phyloP scores from a whole-genome alignment of 2,113 vertebrate species.

The Rattus rattus region DNA sequence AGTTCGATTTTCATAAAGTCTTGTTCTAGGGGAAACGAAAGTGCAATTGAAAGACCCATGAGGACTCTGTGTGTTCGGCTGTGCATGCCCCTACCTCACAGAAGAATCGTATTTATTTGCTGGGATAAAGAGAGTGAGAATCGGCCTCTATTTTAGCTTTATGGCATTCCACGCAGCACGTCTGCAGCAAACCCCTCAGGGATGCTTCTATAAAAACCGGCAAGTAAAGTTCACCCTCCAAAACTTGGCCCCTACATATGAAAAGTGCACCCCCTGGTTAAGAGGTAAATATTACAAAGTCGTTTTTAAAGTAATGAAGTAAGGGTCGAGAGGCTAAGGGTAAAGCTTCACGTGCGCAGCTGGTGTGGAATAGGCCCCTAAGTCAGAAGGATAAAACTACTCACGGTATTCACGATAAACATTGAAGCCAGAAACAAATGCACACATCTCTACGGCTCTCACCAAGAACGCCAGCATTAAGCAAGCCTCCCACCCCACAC shows the following conservation, averaged over 20 bases:
- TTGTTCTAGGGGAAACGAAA: not conserved
- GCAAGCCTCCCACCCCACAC: not conserved
- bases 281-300: not conserved
- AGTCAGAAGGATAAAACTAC: not conserved
- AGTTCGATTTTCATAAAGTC: slow-evolving; percentile 42
- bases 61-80: not conserved
- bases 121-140: not conserved
- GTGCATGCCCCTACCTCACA: not conserved
- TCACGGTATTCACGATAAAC: not conserved
- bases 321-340: not conserved
- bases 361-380: not conserved
- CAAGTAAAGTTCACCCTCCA: not conserved
- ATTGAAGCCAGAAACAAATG: not conserved
- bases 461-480: not conserved
- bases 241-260: not conserved
- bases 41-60: not conserved
- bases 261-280: not conserved
- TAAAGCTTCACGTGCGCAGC: not conserved
- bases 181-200: not conserved
- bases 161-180: not conserved
- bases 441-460: not conserved
- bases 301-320: not conserved
- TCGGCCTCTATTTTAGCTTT: slow-evolving; percentile 7
- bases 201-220: slow-evolving; percentile 29
- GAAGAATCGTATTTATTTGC: not conserved